Evolutionary conservation across 2,797 vertebrate species (phyloP).

Genomic region (Catamblyrhynchus diadema): DNA sequence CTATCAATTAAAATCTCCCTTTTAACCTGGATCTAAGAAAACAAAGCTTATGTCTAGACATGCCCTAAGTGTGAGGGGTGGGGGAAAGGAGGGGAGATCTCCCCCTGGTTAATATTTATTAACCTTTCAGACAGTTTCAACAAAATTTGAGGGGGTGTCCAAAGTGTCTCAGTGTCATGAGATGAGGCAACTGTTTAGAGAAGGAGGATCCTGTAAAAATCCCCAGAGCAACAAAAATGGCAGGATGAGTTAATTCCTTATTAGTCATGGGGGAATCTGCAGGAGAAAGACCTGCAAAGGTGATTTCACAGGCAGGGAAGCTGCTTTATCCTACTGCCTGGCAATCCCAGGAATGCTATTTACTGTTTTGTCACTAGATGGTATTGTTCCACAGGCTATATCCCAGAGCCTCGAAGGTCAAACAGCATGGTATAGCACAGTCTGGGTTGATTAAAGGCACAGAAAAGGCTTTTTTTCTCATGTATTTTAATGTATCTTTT

Average conservation of each 20-base stretch:
- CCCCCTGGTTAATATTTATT: neutral
- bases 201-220: neutral
- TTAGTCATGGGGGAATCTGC: neutral
- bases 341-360: conserved; percentile 53
- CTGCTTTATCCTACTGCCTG: neutral
- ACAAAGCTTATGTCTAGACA: neutral
- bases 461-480: neutral
- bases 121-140: neutral
- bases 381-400: conserved; percentile 63
- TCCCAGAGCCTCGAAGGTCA: conserved; percentile 10
- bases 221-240: neutral
- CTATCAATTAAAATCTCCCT: neutral
- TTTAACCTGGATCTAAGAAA: neutral
- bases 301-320: neutral
- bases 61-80: neutral
- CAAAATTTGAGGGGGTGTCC: neutral
- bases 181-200: neutral
- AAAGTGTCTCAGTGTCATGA: neutral
- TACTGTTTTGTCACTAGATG: conserved; percentile 62
- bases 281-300: neutral
- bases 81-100: neutral
- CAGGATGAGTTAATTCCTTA: neutral
- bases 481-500: neutral
- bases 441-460: neutral
- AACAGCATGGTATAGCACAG: neutral